Conservation (phyloP, 2,888 invertebrate genomes). For the Conchocele bisecta region DNA sequence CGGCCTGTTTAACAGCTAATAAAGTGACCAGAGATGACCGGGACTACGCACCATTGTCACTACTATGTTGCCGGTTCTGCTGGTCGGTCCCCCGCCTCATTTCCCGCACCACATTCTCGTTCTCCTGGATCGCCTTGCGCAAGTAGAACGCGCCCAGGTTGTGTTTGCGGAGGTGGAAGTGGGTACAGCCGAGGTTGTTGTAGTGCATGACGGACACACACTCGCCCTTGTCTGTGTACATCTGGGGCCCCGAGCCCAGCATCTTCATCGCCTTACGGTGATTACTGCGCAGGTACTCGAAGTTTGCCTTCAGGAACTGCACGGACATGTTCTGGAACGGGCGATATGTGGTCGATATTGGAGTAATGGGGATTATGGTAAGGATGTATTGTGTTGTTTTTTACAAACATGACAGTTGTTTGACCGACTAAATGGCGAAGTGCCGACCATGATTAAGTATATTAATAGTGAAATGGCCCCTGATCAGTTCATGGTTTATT, state of each 20-base stretch:
- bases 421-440: too few species aligned
- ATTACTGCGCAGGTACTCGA: slow-evolving; percentile 87
- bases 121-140: slow-evolving; percentile 90
- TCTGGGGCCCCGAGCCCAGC: slow-evolving; percentile 72
- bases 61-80: slow-evolving; percentile 53
- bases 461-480: too few species aligned
- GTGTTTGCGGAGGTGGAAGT: slow-evolving; percentile 91
- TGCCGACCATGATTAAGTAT: too few species aligned
- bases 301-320: slow-evolving; percentile 86
- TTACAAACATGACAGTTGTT: too few species aligned
- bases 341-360: too few species aligned
- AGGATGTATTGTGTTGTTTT: too few species aligned
- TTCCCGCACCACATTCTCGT: slow-evolving; percentile 83
- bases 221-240: slow-evolving; percentile 85
- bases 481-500: too few species aligned
- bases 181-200: slow-evolving; percentile 92
- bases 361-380: too few species aligned
- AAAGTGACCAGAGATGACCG: not conserved
- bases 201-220: slow-evolving; percentile 87
- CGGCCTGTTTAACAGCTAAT: too few species aligned
- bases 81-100: slow-evolving; percentile 67
- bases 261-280: slow-evolving; percentile 87
- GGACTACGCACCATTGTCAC: slow-evolving; percentile 28
- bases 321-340: slow-evolving; percentile 82
- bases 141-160: slow-evolving; percentile 91